A percentile compares a stretch with the other conserved stretches of the same genome.
Evolutionary conservation across 2,888 invertebrate genomes (phyloP).

Genomic region (Heliconius aoede): DNA sequence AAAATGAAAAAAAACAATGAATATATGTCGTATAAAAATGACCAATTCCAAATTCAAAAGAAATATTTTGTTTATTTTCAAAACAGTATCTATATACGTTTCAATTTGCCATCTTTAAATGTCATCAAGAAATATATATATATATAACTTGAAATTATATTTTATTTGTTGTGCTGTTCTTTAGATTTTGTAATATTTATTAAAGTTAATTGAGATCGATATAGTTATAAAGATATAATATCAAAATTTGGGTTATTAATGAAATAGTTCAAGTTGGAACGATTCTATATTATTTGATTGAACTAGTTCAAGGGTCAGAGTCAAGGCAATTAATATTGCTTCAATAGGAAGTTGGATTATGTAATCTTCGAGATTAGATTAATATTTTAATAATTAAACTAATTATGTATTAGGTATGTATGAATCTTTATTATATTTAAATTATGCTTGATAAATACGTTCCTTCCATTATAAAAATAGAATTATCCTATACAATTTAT

Average conservation of each 20-base stretch:
- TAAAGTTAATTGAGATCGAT: background rate
- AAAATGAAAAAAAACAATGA: too few relatives aligned
- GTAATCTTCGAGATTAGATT: background rate
- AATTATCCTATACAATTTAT: too few relatives aligned
- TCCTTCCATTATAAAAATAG: too few relatives aligned
- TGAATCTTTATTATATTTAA: background rate
- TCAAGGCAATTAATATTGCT: conserved; percentile 8
- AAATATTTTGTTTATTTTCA: too few relatives aligned
- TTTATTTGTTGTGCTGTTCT: background rate
- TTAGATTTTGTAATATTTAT: background rate
- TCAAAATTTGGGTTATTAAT: conserved; percentile 19
- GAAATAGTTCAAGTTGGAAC: conserved; percentile 19
- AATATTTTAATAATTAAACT: conserved; percentile 1
- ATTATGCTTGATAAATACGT: background rate
- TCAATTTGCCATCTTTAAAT: too few relatives aligned
- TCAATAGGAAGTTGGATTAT: conserved; percentile 11
- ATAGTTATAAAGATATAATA: conserved; percentile 1
- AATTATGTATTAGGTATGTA: background rate
- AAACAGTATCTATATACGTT: too few relatives aligned
- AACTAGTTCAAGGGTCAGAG: conserved; percentile 19
- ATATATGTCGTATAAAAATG: too few relatives aligned
- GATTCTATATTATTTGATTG: conserved; percentile 22
- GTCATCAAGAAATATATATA: too few relatives aligned
- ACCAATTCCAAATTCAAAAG: too few relatives aligned
- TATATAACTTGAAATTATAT: background rate